Conservation (phyloP, 2,113 vertebrate species). For the Daboia siamensis region DNA sequence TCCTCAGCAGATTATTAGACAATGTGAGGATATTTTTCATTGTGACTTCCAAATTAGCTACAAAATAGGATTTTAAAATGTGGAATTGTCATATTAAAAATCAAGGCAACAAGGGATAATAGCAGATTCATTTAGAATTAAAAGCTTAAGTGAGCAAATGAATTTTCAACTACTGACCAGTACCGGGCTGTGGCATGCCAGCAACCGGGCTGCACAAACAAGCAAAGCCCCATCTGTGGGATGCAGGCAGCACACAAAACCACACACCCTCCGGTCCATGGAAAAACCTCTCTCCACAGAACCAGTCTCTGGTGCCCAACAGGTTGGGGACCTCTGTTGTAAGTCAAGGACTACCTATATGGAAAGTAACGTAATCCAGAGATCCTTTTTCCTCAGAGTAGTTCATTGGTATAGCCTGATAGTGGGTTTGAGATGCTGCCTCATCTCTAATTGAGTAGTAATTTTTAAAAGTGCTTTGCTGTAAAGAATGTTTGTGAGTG, state of each 20-base stretch:
- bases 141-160: neutral
- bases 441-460: neutral
- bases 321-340: no score
- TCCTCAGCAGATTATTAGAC: no score
- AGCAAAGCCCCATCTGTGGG: no score
- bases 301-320: no score
- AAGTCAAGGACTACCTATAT: neutral
- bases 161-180: neutral
- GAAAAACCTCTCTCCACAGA: no score
- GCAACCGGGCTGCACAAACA: no score
- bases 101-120: neutral
- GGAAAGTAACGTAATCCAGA: accelerated
- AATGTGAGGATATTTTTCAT: neutral
- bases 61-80: neutral
- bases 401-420: neutral
- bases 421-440: neutral
- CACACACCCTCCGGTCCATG: no score
- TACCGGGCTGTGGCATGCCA: no score
- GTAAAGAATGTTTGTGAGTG: neutral
- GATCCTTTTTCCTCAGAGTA: neutral
- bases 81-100: neutral
- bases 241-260: no score
- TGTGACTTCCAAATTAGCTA: neutral
- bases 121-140: neutral
- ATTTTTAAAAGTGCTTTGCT: neutral